These are phyloP conservation scores for Oikopleura albicans DNA, from an alignment of 23 tunicate species.

Conservation along the genomic window DNA sequence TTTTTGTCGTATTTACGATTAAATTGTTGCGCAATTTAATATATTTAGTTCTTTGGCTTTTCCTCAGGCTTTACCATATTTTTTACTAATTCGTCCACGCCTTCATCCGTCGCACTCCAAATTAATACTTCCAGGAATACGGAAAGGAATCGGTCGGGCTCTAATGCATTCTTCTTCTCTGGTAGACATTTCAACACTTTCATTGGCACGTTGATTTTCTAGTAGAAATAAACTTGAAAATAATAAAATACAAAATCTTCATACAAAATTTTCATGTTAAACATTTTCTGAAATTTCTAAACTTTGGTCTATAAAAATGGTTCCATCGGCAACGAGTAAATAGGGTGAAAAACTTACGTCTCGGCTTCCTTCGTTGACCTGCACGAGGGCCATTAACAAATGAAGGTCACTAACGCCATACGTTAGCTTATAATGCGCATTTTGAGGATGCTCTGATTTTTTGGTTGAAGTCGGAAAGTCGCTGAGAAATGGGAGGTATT, in stretches of 20 bases:
- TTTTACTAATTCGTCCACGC: slow-evolving; percentile 8
- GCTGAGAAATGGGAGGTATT: neutral
- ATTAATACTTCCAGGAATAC: neutral
- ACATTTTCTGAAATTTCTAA: too few relatives aligned
- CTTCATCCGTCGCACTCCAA: slow-evolving; percentile 5
- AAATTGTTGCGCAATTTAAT: too few relatives aligned
- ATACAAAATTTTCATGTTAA: neutral
- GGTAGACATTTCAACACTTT: neutral
- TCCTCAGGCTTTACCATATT: neutral
- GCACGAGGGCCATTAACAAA: neutral
- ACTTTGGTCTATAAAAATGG: too few relatives aligned
- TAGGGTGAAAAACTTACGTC: neutral
- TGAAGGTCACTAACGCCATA: neutral
- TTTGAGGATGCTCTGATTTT: neutral
- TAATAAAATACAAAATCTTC: neutral
- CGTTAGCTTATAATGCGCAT: too few relatives aligned
- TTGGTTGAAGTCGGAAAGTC: neutral
- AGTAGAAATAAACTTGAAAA: too few relatives aligned
- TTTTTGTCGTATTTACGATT: too few relatives aligned
- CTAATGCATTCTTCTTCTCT: neutral
- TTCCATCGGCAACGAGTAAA: too few relatives aligned
- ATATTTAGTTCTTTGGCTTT: too few relatives aligned
- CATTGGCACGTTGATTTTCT: slow-evolving; percentile 7
- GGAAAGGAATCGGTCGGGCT: neutral
- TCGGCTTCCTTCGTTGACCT: neutral